Percentiles rank a stretch among this genome's conserved stretches.
Evolutionary conservation across 1,140 invertebrate genomes (phyloP).

Genomic region (Semibalanus balanoides): DNA sequence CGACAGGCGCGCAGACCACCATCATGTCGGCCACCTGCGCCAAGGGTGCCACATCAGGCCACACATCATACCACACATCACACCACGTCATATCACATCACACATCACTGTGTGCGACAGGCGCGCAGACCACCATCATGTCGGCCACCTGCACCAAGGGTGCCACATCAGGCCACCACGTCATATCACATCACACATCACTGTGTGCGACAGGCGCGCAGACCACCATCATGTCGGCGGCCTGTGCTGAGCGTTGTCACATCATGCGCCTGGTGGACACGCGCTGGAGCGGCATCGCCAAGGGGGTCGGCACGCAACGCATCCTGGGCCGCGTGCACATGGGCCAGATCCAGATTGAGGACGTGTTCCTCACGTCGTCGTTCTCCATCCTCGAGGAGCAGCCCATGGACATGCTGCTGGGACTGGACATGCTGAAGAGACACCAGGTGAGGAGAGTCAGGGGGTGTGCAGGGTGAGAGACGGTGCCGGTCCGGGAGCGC

Average conservation of each 20-base stretch:
- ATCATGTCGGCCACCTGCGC: too few species aligned
- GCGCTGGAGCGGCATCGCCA: slow-evolving; percentile 84
- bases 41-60: too few species aligned
- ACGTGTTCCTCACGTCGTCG: slow-evolving; percentile 83
- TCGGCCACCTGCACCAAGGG: too few species aligned
- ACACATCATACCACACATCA: too few species aligned
- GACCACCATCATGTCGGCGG: slow-evolving; percentile 85
- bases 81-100: too few species aligned
- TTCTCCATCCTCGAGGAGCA: slow-evolving; percentile 97
- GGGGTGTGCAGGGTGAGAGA: too few species aligned
- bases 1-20: too few species aligned
- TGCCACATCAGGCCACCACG: too few species aligned
- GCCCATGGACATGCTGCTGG: slow-evolving; percentile 95
- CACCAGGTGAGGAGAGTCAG: slow-evolving; percentile 73
- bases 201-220: slow-evolving; percentile 51
- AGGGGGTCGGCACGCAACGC: slow-evolving; percentile 87
- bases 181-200: too few species aligned
- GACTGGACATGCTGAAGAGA: slow-evolving; percentile 90
- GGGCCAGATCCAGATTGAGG: slow-evolving; percentile 85
- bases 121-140: too few species aligned
- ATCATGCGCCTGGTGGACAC: slow-evolving; percentile 90
- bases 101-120: too few species aligned
- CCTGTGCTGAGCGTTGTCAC: slow-evolving; percentile 82
- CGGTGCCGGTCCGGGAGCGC: too few species aligned
- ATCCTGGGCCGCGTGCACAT: slow-evolving; percentile 94